A percentile compares a stretch with the other conserved stretches of the same genome.
Conservation (phyloP, 2,797 vertebrate genomes). For the Pipistrellus nathusii region DNA sequence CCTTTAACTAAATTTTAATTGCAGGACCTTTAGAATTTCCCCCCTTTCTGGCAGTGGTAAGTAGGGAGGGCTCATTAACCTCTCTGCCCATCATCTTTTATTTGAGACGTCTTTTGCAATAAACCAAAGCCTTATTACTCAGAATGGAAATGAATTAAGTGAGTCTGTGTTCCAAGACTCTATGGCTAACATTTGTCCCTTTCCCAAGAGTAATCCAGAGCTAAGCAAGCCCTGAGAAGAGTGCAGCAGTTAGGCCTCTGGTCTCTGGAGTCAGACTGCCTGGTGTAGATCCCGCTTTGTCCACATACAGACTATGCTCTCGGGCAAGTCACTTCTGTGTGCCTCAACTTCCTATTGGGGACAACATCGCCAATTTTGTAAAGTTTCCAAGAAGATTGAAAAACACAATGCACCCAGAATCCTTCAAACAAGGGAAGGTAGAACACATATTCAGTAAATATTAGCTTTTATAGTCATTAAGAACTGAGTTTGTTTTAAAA, state of each 20-base stretch:
- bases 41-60: neutral
- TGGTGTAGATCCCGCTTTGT: neutral
- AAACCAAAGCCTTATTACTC: neutral
- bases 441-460: neutral
- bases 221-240: neutral
- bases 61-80: conserved; percentile 27
- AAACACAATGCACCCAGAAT: neutral
- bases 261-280: neutral
- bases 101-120: conserved; percentile 20
- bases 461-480: neutral
- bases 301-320: neutral
- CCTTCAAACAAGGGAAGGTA: neutral
- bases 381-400: neutral
- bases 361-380: neutral
- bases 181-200: neutral
- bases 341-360: neutral
- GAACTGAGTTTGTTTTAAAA: conserved; percentile 38
- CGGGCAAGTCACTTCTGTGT: neutral
- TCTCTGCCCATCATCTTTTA: neutral
- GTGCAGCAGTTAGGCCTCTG: fast-evolving
- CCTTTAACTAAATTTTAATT: conserved; percentile 58
- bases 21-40: conserved; percentile 42
- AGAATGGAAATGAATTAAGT: conserved; percentile 30
- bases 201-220: neutral
- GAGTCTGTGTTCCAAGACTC: neutral